These are phyloP conservation scores for Cyrtodaria siliqua DNA, from an alignment of 2,888 invertebrate genomes.

Conservation along the genomic window DNA sequence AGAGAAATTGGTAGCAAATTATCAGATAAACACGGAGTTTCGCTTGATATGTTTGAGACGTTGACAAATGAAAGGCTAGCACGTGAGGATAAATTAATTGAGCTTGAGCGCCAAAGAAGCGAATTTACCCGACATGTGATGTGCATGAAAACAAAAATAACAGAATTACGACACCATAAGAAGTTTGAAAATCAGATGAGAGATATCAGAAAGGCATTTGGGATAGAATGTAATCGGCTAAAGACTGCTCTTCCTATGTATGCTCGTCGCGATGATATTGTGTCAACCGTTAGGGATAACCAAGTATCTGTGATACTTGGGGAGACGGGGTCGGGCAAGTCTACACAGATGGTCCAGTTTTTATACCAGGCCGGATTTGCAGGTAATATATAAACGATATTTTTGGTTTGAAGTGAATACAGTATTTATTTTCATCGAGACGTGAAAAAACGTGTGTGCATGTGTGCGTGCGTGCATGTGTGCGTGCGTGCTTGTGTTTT, in stretches of 20 bases:
- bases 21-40: slow-evolving; percentile 14
- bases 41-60: slow-evolving; percentile 47
- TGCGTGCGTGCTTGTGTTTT: too few relatives aligned
- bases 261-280: slow-evolving; percentile 74
- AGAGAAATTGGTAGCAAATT: slow-evolving; percentile 10
- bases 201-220: slow-evolving; percentile 64
- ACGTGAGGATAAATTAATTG: slow-evolving; percentile 66
- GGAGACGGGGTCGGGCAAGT: slow-evolving; percentile 86
- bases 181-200: slow-evolving; percentile 49
- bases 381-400: slow-evolving; percentile 39
- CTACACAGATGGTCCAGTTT: slow-evolving; percentile 85
- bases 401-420: too few relatives aligned
- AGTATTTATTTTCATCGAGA: too few relatives aligned
- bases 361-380: slow-evolving; percentile 77
- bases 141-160: slow-evolving; percentile 47
- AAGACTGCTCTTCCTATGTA: slow-evolving; percentile 80
- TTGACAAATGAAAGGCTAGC: slow-evolving; percentile 46
- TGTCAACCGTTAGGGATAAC: slow-evolving; percentile 71
- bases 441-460: too few relatives aligned
- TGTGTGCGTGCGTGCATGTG: too few relatives aligned
- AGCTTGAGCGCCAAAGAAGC: slow-evolving; percentile 65
- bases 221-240: slow-evolving; percentile 73
- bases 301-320: slow-evolving; percentile 83
- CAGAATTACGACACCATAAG: slow-evolving; percentile 19
- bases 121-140: slow-evolving; percentile 66